A percentile compares a stretch with the other conserved stretches of the same genome.
Conservation (phyloP, 2,113 vertebrate species). For the Pristiophorus japonicus region DNA sequence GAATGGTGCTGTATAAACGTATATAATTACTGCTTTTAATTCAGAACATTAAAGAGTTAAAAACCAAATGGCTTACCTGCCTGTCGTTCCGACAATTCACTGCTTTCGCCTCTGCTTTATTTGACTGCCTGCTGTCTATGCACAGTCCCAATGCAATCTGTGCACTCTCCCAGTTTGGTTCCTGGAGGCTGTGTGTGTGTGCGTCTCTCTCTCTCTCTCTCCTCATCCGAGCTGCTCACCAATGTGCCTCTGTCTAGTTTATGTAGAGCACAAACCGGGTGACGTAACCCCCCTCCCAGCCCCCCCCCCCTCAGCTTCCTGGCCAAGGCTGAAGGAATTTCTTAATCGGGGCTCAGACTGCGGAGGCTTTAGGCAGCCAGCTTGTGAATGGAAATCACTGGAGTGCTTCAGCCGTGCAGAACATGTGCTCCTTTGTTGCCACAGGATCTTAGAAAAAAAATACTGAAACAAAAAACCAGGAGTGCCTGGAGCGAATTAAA, state of each 20-base stretch:
- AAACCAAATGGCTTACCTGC: background rate
- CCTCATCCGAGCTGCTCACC: background rate
- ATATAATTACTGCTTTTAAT: background rate
- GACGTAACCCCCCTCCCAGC: background rate
- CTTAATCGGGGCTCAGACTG: background rate
- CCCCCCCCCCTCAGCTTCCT: too few species aligned
- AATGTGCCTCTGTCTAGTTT: background rate
- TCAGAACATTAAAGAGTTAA: background rate
- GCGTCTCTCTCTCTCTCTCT: background rate
- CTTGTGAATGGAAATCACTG: background rate
- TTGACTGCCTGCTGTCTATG: background rate
- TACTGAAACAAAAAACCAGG: too few species aligned
- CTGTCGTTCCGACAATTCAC: background rate
- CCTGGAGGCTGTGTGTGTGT: background rate
- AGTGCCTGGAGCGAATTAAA: background rate
- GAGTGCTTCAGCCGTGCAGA: background rate
- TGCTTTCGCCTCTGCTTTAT: background rate
- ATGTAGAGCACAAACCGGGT: background rate
- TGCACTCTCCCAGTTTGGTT: background rate
- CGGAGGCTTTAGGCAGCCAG: background rate
- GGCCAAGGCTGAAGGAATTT: background rate
- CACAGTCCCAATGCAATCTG: background rate
- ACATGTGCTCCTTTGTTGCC: background rate
- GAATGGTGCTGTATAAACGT: too few species aligned
- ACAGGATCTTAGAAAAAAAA: background rate